phyloP scores from a whole-genome alignment of 2,113 vertebrate genomes.

The Corydoras maculifer region DNA sequence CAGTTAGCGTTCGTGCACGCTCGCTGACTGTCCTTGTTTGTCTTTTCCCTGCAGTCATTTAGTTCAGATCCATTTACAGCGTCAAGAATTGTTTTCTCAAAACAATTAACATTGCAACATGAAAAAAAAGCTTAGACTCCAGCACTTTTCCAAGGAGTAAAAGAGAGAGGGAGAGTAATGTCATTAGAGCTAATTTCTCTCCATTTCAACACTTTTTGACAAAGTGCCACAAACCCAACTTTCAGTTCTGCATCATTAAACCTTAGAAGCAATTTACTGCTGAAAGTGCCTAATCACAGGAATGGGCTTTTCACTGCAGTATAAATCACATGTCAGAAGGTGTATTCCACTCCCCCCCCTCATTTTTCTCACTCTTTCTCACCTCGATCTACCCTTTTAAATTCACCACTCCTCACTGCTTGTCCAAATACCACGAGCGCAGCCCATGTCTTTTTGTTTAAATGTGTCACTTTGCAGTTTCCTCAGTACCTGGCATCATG shows the following conservation, averaged over 20 bases:
- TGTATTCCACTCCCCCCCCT: conserved; percentile 11
- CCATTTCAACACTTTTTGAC: conserved; percentile 25
- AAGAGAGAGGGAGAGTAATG: neutral
- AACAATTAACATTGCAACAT: conserved; percentile 24
- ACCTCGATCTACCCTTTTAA: neutral
- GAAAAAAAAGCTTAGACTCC: conserved; percentile 32
- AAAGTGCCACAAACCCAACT: conserved; percentile 39
- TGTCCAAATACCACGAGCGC: neutral
- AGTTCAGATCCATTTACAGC: conserved; percentile 16
- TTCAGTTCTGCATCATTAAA: conserved; percentile 51
- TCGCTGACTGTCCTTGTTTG: conserved; percentile 10
- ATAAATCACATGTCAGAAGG: conserved; percentile 45
- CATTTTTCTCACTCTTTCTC: conserved; percentile 6
- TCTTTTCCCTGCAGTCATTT: conserved; percentile 20
- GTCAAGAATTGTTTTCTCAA: conserved; percentile 30
- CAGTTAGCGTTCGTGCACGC: conserved; percentile 3
- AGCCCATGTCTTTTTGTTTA: neutral
- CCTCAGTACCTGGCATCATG: neutral
- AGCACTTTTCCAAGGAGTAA: conserved; percentile 3
- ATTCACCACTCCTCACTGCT: neutral
- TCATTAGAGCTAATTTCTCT: conserved; percentile 4
- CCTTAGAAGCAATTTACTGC: conserved; percentile 48
- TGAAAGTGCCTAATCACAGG: conserved; percentile 42
- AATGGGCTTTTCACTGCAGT: conserved; percentile 38
- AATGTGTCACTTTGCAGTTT: neutral